Evolutionary conservation across 2,888 invertebrate genomes (phyloP), one percentile per base, ranked within the genome.

Genomic region (Linnaemya tessellans): DNA sequence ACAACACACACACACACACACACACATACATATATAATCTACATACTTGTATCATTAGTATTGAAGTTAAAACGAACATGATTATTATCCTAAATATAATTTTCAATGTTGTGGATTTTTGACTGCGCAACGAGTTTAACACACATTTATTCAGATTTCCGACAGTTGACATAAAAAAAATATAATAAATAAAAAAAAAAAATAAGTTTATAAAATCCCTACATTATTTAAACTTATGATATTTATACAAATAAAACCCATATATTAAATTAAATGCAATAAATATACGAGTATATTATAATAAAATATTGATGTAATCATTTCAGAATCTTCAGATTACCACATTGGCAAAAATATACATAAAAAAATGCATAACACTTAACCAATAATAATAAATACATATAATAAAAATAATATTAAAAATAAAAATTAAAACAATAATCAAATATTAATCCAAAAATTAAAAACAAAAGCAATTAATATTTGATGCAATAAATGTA

Each of bases 401-500:
- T 58, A 64, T 35, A 77, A 68, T 67, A 83, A 78, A 5, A 38
- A 38, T 38, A 38, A 8, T 38, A 9, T 5, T 8, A 38, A 38
- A 9, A 38, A 38, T 8, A 38, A 71, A 46, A 67, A 86, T 38
- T 67, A 58, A 77, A 73, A 68, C 20, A 75, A 71, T 75, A 75
- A 80, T 80, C 80, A 80, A 80, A 82, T 81, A 86, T 82, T 86
- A 84, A 84, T 81, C 84, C 30, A 79, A 85, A 64, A 75, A 85
- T 60, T 60, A 71, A 65, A 84, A 65, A 82, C 80, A 77, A 43
- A 51, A 75, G n/a, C 30, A 30, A 84, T 77, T 89, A 75, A 84
- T 84, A 89, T 90, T 90, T 91, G 90, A 89, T 90, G 91, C 91
- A 91, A 91, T 91, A 91, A 91, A 91, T 91, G 90, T 91, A 91